Percentiles rank a stretch among this genome's conserved stretches.
phyloP scores from a whole-genome alignment of 2,113 vertebrate species.

The Actenoides hombroni region DNA sequence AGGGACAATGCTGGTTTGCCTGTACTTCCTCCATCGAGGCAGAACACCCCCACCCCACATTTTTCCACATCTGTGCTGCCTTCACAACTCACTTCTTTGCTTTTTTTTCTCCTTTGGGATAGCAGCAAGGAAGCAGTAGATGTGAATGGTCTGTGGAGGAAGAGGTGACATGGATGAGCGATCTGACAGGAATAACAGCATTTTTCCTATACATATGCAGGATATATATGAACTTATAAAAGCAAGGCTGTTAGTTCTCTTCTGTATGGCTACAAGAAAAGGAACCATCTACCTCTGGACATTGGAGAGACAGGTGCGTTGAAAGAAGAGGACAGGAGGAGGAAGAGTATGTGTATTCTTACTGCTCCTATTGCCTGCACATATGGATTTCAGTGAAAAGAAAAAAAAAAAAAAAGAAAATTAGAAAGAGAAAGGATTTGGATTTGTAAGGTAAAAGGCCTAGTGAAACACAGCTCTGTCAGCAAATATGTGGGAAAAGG shows the following conservation, averaged over 20 bases:
- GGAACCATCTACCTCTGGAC: background rate
- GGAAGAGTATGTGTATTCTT: background rate
- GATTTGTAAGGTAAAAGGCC: background rate
- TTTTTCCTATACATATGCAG: background rate
- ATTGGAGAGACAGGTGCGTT: rapidly evolving
- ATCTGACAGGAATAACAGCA: background rate
- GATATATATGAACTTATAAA: background rate
- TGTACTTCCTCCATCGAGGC: background rate
- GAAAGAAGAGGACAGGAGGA: background rate
- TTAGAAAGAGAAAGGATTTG: background rate
- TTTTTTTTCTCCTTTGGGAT: background rate
- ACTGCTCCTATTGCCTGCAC: background rate
- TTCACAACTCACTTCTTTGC: background rate
- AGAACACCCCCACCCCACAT: background rate
- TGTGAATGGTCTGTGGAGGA: background rate
- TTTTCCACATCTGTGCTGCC: background rate
- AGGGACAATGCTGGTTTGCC: background rate
- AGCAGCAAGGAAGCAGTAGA: background rate
- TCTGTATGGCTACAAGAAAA: background rate
- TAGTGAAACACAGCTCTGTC: background rate
- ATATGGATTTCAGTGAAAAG: background rate
- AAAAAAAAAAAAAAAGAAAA: background rate
- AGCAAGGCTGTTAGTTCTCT: background rate
- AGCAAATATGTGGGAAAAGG: background rate
- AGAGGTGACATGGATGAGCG: background rate